Evolutionary conservation across 2,888 invertebrate genomes (phyloP).

Genomic region (Philereme vetulata): DNA sequence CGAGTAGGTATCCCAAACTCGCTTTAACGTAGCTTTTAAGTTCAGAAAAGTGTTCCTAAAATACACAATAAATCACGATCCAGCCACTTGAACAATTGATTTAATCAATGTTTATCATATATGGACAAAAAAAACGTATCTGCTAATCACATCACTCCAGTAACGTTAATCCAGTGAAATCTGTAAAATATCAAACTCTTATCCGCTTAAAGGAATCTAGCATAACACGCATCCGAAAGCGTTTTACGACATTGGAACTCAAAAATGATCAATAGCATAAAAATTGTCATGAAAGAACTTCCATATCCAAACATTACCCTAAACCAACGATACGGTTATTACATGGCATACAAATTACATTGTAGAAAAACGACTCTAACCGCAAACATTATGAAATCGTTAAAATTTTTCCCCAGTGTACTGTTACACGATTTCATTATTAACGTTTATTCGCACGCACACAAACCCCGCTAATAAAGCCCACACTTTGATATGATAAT

Average conservation of each 20-base stretch:
- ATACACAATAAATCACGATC: slow-evolving; percentile 69
- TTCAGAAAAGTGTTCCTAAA: slow-evolving; percentile 60
- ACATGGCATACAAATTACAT: slow-evolving; percentile 50
- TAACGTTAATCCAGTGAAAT: slow-evolving; percentile 66
- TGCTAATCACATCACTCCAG: slow-evolving; percentile 76
- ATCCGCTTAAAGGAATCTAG: no score
- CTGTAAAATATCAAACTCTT: no score
- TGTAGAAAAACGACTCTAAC: slow-evolving; percentile 59
- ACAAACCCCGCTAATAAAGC: slow-evolving; percentile 70
- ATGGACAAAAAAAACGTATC: slow-evolving; percentile 73
- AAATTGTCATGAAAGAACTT: slow-evolving; percentile 39
- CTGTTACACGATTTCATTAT: slow-evolving; percentile 71
- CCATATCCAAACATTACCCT: slow-evolving; percentile 31
- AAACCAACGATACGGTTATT: slow-evolving; percentile 42
- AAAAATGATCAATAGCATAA: slow-evolving; percentile 65
- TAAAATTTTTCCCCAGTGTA: slow-evolving; percentile 67
- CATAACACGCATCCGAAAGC: slow-evolving; percentile 56
- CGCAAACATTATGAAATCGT: slow-evolving; percentile 65
- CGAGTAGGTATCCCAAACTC: slow-evolving; percentile 54
- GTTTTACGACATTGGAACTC: slow-evolving; percentile 67
- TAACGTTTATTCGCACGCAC: slow-evolving; percentile 73
- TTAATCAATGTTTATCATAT: slow-evolving; percentile 65
- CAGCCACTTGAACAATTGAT: slow-evolving; percentile 68
- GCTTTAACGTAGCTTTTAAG: slow-evolving; percentile 62
- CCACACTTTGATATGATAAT: slow-evolving; percentile 79